Conservation (phyloP, 1,140 invertebrate genomes). For the Lepidurus arcticus region DNA sequence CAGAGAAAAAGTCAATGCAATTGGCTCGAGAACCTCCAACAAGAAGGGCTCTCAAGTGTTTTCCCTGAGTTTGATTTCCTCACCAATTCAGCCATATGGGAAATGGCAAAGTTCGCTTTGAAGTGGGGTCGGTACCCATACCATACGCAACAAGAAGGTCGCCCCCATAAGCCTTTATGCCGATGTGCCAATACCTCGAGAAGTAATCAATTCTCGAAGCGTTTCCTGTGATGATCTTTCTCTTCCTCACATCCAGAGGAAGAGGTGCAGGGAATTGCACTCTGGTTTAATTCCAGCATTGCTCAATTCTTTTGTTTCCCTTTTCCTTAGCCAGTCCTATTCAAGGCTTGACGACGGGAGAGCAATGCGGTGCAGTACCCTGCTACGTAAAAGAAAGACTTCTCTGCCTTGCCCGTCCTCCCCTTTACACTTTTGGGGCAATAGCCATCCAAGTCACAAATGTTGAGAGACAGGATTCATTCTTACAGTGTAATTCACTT, state of each 20-base stretch:
- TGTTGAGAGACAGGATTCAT: too few species aligned
- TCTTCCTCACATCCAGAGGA: background rate
- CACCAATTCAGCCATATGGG: too few species aligned
- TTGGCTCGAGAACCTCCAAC: too few species aligned
- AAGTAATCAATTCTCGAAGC: constrained; percentile 3
- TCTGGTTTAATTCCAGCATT: constrained; percentile 8
- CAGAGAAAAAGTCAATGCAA: background rate
- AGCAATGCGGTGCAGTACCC: background rate
- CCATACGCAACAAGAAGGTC: background rate
- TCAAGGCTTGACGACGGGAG: background rate
- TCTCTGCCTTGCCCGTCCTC: too few species aligned
- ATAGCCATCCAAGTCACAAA: too few species aligned
- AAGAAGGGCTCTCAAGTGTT: too few species aligned
- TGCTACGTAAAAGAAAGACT: too few species aligned
- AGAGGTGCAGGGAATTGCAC: background rate
- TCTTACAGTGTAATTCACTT: too few species aligned
- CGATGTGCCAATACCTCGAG: background rate
- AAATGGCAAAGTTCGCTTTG: too few species aligned
- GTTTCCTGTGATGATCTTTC: background rate
- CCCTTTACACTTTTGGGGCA: too few species aligned
- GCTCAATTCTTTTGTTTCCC: background rate
- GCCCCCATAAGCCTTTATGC: background rate
- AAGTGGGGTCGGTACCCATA: background rate
- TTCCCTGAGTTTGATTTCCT: too few species aligned
- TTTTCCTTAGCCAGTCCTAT: background rate